Evolutionary conservation across 2,797 vertebrate genomes (phyloP).

Genomic region (Esox lucius): DNA sequence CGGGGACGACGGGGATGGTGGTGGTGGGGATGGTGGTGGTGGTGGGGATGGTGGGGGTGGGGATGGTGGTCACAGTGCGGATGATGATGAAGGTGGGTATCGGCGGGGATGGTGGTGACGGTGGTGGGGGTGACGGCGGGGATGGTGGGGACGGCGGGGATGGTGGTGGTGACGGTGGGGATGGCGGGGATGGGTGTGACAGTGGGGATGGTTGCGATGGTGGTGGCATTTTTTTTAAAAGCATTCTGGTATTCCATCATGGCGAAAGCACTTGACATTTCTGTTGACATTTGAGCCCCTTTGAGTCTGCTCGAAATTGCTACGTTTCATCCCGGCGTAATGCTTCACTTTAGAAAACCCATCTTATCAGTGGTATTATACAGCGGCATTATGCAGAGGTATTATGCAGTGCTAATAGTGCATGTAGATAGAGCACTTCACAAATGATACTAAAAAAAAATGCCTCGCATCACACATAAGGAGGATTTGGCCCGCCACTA

Average conservation of each 20-base stretch:
- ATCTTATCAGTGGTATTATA: slow-evolving; percentile 85
- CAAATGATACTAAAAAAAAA: slow-evolving; percentile 87
- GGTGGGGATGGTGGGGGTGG: no score
- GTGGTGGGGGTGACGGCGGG: no score
- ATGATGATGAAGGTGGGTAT: slow-evolving; percentile 48
- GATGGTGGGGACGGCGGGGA: no score
- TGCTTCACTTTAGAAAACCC: slow-evolving; percentile 74
- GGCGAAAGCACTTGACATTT: slow-evolving; percentile 79
- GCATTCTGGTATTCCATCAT: slow-evolving; percentile 41
- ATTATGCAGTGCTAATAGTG: slow-evolving; percentile 81
- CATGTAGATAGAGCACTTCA: slow-evolving; percentile 82
- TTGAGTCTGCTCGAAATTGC: slow-evolving; percentile 79
- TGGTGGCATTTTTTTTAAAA: slow-evolving; percentile 48
- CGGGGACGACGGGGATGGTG: no score
- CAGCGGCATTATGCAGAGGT: slow-evolving; percentile 76
- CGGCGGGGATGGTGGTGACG: not conserved
- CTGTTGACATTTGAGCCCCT: slow-evolving; percentile 74
- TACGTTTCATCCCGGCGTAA: slow-evolving; percentile 79
- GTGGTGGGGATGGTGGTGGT: no score
- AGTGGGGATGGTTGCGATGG: slow-evolving; percentile 36
- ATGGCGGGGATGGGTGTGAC: slow-evolving; percentile 39
- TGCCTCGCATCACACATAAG: slow-evolving; percentile 80
- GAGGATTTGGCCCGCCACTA: slow-evolving; percentile 83
- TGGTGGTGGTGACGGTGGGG: no score
- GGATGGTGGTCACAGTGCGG: no score